These are phyloP conservation scores for Xestia rhomboidea DNA, from an alignment of 2,888 invertebrate genomes.

Conservation along the genomic window DNA sequence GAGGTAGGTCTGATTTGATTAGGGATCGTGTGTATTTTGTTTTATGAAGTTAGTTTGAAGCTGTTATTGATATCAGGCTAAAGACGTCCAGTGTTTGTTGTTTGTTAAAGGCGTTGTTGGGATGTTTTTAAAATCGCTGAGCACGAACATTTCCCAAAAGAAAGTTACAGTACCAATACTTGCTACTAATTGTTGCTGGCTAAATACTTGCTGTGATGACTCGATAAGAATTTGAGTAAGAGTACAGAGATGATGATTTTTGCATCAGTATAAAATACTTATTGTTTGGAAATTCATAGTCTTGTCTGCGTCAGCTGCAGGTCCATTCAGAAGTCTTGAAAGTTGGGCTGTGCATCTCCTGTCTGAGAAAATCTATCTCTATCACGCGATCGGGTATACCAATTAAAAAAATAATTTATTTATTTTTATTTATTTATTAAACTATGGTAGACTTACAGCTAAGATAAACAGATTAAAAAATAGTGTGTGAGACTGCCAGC, in stretches of 20 bases:
- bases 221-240: not conserved
- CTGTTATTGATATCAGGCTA: not conserved
- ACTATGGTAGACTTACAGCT: no score
- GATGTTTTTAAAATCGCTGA: not conserved
- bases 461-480: no score
- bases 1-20: slow-evolving; percentile 16
- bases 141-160: not conserved
- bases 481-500: no score
- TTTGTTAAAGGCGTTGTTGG: not conserved
- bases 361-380: not conserved
- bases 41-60: slow-evolving; percentile 4
- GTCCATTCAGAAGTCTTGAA: no score
- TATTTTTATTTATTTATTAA: no score
- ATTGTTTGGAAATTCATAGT: not conserved
- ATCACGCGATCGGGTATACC: not conserved
- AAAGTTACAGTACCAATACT: not conserved
- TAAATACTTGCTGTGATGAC: not conserved
- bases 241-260: not conserved
- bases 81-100: not conserved
- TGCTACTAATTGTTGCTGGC: not conserved
- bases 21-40: slow-evolving; percentile 3
- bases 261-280: not conserved
- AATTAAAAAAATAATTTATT: no score
- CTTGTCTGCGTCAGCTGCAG: not conserved
- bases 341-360: not conserved